Evolutionary conservation across 2,113 vertebrate species (phyloP), one percentile per base, ranked within the genome.

Genomic region (Oenanthe melanoleuca): DNA sequence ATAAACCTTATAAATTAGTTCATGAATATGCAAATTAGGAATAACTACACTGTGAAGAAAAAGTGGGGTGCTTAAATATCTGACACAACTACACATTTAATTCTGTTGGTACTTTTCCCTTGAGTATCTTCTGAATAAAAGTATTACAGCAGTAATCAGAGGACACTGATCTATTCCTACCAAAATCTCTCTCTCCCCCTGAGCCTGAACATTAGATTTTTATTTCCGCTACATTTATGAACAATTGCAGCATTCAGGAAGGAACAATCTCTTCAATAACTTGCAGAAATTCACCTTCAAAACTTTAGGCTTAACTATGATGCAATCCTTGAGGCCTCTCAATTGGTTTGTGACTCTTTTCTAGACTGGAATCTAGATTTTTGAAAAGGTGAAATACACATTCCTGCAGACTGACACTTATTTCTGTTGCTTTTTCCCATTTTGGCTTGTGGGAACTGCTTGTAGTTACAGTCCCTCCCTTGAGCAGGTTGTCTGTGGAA

Each of bases 41-140:
- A 59, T 55, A 96, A 89, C 24, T 92, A 71, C 38, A n/a, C 31
- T 69, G 42, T 56, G 65, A 89, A 92, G 80, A 92, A 95, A 86
- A 92, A 86, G 71, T 89, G 56, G 71, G 79, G 85, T 95, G 59
- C 74, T 96, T 95, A 97, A 93, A 55, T 91, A 83, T 74, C 82
- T 96, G 92, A 93, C 79, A 97, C 19, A 90, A 52, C 88, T 89
- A 94, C 88, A 95, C 28, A 86, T 96, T 93, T 90, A 80, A 78
- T 92, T 96, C 71, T 89, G 67, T 77, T 78, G 28, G 12, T 74
- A 86, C 60, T 86, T 88, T 31, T 78, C 92, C 89, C 79, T 49
- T 0, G 55, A 86, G 93, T 83, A 88, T 52, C 64, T 92, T 89
- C 71, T 83, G 80, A 92, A 89, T 85, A 94, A 92, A 92, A 95